These are phyloP conservation scores for Hippoglossus stenolepis DNA, from an alignment of 2,113 vertebrate genomes.

Conservation along the genomic window DNA sequence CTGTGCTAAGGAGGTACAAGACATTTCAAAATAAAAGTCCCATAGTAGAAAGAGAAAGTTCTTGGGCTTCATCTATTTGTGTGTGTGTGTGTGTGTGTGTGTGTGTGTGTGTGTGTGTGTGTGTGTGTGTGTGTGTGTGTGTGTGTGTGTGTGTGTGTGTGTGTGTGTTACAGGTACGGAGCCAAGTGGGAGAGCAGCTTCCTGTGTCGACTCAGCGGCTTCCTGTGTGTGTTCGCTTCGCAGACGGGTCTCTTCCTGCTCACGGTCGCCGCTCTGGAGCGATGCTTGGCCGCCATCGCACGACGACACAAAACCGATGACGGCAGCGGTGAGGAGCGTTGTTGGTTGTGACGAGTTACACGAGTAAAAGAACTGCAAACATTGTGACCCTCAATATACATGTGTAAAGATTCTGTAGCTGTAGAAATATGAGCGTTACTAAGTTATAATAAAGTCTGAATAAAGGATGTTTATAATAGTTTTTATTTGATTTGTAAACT, in stretches of 20 bases:
- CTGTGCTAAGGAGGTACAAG: no score
- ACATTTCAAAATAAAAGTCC: no score
- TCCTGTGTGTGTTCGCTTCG: slow-evolving; percentile 89
- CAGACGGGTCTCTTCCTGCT: slow-evolving; percentile 92
- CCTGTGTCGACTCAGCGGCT: slow-evolving; percentile 87
- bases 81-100: background rate
- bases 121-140: no score
- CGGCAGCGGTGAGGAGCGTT: slow-evolving; percentile 32
- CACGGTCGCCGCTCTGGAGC: slow-evolving; percentile 89
- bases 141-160: no score
- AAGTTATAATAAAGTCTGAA: background rate
- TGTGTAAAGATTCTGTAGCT: no score
- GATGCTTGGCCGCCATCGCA: slow-evolving; percentile 45
- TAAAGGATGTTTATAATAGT: background rate
- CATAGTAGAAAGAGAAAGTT: no score
- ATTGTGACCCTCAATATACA: no score
- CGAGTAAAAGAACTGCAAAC: no score
- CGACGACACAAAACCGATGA: slow-evolving; percentile 3
- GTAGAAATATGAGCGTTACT: no score
- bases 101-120: no score
- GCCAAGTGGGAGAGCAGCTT: slow-evolving; percentile 89
- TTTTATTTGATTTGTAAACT: background rate
- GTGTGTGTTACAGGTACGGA: slow-evolving; percentile 77
- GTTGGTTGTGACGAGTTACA: no score
- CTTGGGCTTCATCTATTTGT: no score